These are phyloP conservation scores for Probosciger aterrimus DNA, from an alignment of 2,113 vertebrate species.

Conservation along the genomic window DNA sequence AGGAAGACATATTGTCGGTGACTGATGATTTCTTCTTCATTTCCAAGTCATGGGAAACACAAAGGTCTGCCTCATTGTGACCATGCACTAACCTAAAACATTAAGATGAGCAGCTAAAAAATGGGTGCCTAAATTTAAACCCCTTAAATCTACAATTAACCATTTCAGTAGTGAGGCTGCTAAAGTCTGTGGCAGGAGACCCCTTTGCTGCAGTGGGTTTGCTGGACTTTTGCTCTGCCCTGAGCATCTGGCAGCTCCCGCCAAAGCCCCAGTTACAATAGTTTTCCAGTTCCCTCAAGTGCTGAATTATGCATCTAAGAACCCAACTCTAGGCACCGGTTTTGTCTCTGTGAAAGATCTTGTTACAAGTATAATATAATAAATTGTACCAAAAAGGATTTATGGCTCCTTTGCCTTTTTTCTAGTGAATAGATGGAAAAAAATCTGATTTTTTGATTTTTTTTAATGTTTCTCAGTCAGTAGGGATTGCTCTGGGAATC, in stretches of 20 bases:
- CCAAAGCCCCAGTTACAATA: not conserved
- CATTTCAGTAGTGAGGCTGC: not conserved
- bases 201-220: not conserved
- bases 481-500: not conserved
- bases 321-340: not conserved
- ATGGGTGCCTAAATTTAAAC: not conserved
- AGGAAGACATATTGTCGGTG: not conserved
- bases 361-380: conserved; percentile 45
- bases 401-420: not conserved
- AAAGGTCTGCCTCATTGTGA: not conserved
- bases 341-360: conserved; percentile 16
- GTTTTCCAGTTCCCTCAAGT: not conserved
- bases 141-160: not conserved
- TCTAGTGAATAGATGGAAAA: conserved; percentile 33
- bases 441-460: not conserved
- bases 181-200: not conserved
- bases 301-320: conserved; percentile 11
- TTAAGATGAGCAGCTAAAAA: not conserved
- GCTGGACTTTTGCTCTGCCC: not conserved
- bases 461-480: not conserved
- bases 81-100: not conserved
- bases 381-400: conserved; percentile 26
- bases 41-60: not conserved
- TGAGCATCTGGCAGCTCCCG: not conserved
- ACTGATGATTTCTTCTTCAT: not conserved